These are phyloP conservation scores for Plutomurus gul DNA, from an alignment of 1,140 invertebrate genomes.

Conservation along the genomic window DNA sequence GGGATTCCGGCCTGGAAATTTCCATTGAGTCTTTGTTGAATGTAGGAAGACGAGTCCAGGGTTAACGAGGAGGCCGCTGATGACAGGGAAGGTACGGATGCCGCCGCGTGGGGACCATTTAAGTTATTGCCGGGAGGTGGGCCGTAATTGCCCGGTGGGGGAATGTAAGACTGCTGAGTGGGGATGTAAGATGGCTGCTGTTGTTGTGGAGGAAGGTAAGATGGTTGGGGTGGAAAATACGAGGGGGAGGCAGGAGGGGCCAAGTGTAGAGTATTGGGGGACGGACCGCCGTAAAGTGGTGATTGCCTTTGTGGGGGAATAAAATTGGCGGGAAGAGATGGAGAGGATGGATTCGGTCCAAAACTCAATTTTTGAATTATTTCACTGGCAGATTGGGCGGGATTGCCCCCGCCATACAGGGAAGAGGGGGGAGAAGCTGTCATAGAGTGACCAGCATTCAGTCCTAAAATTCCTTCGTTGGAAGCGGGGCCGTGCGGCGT, in stretches of 20 bases:
- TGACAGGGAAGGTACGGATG: no score
- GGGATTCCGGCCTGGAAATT: background rate
- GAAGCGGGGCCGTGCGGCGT: background rate
- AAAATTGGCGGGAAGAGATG: background rate
- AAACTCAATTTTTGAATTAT: background rate
- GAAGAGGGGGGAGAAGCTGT: background rate
- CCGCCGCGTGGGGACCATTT: no score
- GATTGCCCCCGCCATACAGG: background rate
- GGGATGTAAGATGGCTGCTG: background rate
- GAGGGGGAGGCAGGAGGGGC: no score
- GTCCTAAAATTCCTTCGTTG: background rate
- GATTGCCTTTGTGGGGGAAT: background rate
- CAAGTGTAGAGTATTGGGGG: no score
- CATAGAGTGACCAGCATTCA: slow-evolving; percentile 8
- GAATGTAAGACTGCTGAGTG: background rate
- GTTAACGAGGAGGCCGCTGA: background rate
- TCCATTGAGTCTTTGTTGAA: background rate
- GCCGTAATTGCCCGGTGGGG: background rate
- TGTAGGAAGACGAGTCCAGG: background rate
- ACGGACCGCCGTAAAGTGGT: no score
- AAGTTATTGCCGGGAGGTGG: no score
- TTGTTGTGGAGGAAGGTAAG: background rate
- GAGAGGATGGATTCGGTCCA: background rate
- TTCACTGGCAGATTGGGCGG: background rate
- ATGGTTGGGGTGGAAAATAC: no score